Conservation (phyloP, 2,113 vertebrate genomes). For the Sarotherodon lohbergeri region DNA sequence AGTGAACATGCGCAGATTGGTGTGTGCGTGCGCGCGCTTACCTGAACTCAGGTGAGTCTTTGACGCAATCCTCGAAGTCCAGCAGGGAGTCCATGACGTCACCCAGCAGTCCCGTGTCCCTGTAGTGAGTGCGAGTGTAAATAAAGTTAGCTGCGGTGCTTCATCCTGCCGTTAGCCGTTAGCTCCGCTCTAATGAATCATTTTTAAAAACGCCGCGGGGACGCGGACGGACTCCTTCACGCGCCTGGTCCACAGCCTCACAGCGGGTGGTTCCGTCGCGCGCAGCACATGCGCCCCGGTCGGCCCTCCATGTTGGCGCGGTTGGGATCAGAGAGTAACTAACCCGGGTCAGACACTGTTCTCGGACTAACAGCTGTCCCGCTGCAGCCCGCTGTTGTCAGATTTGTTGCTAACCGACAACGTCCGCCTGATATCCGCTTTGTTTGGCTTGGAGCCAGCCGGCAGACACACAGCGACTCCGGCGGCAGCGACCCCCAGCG, state of each 20-base stretch:
- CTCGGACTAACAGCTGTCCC: not conserved
- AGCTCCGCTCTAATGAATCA: not conserved
- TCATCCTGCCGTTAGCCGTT: not conserved
- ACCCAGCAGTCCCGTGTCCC: not conserved
- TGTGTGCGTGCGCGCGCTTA: not conserved
- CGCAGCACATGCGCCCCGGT: not conserved
- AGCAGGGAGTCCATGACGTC: slow-evolving; percentile 63
- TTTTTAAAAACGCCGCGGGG: not conserved
- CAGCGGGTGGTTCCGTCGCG: not conserved
- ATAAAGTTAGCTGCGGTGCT: not conserved
- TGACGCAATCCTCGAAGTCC: slow-evolving; percentile 73
- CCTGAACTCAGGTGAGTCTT: slow-evolving; percentile 74
- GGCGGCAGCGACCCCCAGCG: no score
- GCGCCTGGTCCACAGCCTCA: not conserved
- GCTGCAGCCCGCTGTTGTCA: not conserved
- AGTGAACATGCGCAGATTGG: slow-evolving; percentile 1
- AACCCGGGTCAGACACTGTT: not conserved
- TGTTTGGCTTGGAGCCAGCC: no score
- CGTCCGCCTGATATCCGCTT: no score
- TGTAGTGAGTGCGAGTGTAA: not conserved
- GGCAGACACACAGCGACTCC: no score
- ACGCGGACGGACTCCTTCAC: not conserved
- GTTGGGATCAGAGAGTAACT: not conserved
- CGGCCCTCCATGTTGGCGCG: not conserved
- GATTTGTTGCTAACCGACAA: not conserved